phyloP scores from a whole-genome alignment of 2,797 vertebrate genomes.

The Merluccius polli region DNA sequence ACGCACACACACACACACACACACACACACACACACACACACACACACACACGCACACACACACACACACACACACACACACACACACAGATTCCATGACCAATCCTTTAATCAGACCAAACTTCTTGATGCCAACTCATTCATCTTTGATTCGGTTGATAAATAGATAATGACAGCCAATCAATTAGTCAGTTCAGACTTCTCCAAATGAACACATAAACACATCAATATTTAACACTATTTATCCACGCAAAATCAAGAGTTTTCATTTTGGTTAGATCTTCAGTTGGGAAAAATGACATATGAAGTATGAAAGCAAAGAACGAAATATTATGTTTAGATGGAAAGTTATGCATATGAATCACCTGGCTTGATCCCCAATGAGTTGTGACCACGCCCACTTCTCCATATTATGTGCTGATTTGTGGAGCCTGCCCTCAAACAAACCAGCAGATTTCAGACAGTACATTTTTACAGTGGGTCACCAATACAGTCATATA shows the following conservation, averaged over 20 bases:
- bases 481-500: too few species aligned
- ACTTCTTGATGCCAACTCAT: background rate
- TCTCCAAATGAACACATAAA: constrained; percentile 2
- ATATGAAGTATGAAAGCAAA: background rate
- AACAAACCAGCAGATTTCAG: background rate
- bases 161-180: constrained; percentile 1
- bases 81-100: background rate
- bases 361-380: background rate
- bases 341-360: background rate
- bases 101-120: background rate
- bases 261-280: background rate
- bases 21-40: background rate
- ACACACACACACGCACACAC: background rate
- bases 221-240: background rate
- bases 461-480: background rate
- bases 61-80: background rate
- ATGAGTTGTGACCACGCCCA: too few species aligned
- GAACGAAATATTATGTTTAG: background rate
- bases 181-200: constrained; percentile 4
- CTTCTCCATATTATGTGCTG: background rate
- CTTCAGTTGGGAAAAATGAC: background rate
- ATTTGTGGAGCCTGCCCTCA: background rate
- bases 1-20: background rate
- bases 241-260: background rate
- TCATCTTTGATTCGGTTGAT: constrained; percentile 4